Evolutionary conservation across 2,797 vertebrate genomes (phyloP).

Genomic region (Chelon labrosus): DNA sequence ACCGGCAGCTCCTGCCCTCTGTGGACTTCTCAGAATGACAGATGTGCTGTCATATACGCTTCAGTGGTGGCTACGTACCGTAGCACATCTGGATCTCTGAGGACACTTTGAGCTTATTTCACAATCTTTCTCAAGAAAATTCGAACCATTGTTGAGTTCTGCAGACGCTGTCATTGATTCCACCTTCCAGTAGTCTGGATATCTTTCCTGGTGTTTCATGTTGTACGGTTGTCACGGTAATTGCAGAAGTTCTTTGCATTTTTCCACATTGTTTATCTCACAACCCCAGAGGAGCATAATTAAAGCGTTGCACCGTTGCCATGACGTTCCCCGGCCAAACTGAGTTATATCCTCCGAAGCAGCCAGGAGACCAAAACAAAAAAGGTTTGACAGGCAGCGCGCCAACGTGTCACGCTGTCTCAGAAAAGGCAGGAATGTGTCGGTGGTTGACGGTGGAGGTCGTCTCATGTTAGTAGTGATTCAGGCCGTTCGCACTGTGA

Average conservation of each 20-base stretch:
- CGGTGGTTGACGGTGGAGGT: conserved; percentile 18
- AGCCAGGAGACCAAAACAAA: too few relatives aligned
- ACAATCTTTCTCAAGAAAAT: neutral
- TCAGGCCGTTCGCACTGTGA: conserved; percentile 21
- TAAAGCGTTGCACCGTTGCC: conserved; percentile 24
- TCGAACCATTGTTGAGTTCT: neutral
- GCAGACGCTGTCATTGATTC: neutral
- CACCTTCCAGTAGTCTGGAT: neutral
- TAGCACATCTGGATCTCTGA: conserved; percentile 24
- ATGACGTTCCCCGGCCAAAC: conserved; percentile 15
- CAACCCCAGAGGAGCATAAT: conserved; percentile 26
- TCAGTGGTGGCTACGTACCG: neutral
- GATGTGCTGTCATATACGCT: neutral
- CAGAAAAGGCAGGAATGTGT: conserved; percentile 30
- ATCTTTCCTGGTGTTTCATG: neutral
- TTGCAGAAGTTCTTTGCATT: conserved; percentile 38
- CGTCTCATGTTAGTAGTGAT: conserved; percentile 37
- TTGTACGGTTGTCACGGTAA: conserved; percentile 2
- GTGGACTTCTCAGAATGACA: conserved; percentile 15
- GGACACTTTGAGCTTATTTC: neutral
- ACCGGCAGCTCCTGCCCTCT: neutral
- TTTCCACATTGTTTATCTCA: conserved; percentile 35
- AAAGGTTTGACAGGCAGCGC: conserved; percentile 11
- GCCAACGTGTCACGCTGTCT: conserved; percentile 11
- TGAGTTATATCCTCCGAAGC: conserved; percentile 36